Percentiles rank a stretch among this genome's conserved stretches.
Evolutionary conservation across 1,140 invertebrate genomes (phyloP).

Genomic region (Dermatophagoides farinae): DNA sequence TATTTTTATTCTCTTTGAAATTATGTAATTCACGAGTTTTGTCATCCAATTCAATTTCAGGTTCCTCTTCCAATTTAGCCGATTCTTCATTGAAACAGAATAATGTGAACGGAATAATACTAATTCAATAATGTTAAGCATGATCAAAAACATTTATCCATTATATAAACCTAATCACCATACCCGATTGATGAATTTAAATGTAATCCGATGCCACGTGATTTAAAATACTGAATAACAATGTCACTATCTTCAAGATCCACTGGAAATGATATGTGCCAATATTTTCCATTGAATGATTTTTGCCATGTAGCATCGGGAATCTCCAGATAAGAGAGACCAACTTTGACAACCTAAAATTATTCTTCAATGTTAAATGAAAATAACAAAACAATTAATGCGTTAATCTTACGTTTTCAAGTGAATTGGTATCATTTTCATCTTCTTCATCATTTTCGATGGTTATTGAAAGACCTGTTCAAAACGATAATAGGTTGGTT

Average conservation of each 20-base stretch:
- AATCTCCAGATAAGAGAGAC: conserved; percentile 7
- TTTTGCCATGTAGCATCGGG: conserved; percentile 11
- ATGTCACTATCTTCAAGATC: conserved; percentile 14
- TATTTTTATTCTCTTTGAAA: conserved; percentile 20
- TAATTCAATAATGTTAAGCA: neutral
- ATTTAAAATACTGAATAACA: conserved; percentile 12
- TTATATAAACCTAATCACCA: neutral
- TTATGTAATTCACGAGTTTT: neutral
- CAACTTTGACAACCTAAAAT: conserved; percentile 10
- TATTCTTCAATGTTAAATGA: neutral
- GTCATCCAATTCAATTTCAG: neutral
- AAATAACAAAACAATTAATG: neutral
- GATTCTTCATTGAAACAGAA: conserved; percentile 16
- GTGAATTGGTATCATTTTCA: neutral
- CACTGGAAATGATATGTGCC: conserved; percentile 6
- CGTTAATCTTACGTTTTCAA: neutral
- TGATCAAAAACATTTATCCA: neutral
- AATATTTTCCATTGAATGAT: conserved; percentile 4
- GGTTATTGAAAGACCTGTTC: neutral
- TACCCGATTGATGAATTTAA: conserved; percentile 9
- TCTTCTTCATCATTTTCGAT: neutral
- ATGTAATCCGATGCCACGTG: conserved; percentile 1
- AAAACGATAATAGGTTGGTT: neutral
- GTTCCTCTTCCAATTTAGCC: neutral
- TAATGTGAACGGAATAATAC: conserved; percentile 11